Evolutionary conservation across 2,888 invertebrate species (phyloP).

Genomic region (Apodemia mormo): DNA sequence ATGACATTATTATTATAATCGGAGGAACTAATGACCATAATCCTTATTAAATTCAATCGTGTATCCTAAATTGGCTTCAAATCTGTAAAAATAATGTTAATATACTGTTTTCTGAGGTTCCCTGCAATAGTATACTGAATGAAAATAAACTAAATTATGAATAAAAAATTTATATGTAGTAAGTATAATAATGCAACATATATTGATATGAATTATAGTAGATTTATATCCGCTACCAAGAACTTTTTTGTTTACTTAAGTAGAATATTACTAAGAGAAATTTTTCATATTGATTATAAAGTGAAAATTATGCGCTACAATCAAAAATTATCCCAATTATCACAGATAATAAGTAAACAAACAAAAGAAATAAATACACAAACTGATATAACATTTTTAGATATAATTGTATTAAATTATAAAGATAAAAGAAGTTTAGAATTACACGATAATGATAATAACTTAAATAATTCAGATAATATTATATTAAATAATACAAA

Average conservation of each 20-base stretch:
- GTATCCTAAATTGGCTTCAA: not conserved
- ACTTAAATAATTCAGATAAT: no score
- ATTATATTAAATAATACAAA: no score
- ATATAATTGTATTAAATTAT: no score
- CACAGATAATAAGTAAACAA: no score
- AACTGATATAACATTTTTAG: no score
- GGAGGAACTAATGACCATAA: not conserved
- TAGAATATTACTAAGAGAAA: not conserved
- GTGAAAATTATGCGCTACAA: no score
- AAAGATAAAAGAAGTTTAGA: no score
- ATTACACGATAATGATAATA: no score
- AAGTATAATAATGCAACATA: constrained; percentile 3
- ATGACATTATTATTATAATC: not conserved
- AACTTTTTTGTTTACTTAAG: not conserved
- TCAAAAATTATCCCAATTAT: no score
- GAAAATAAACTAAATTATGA: not conserved
- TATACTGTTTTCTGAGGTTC: not conserved
- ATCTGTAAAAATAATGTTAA: not conserved
- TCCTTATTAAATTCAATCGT: not conserved
- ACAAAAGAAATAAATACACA: no score
- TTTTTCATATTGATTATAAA: no score
- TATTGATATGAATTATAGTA: not conserved
- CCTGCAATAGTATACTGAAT: not conserved
- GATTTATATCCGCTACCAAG: not conserved
- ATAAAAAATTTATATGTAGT: not conserved